Evolutionary conservation across 2,113 vertebrate genomes (phyloP).

Genomic region (Sciurus niger): DNA sequence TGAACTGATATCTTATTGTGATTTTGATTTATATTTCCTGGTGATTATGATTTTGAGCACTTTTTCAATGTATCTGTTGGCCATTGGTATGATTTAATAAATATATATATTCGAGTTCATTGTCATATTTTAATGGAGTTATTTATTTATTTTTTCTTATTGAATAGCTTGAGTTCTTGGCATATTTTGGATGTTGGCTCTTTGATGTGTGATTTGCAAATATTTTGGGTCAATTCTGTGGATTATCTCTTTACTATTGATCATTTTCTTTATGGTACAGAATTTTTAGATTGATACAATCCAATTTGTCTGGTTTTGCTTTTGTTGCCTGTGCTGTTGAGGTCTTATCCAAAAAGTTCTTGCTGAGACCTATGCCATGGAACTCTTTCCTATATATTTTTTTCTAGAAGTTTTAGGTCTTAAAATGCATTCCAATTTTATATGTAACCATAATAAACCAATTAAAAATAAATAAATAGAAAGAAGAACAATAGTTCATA

Average conservation of each 20-base stretch:
- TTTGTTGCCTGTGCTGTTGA: neutral
- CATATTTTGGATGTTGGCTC: neutral
- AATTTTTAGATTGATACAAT: neutral
- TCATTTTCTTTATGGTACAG: neutral
- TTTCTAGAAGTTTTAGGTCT: neutral
- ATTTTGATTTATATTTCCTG: neutral
- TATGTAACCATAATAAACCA: no score
- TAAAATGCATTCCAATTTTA: no score
- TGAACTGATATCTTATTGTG: neutral
- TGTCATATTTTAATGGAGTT: neutral
- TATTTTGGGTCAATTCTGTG: neutral
- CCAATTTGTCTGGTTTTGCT: neutral
- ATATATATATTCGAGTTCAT: neutral
- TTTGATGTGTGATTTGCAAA: neutral
- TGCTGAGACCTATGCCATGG: neutral
- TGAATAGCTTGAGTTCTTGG: neutral
- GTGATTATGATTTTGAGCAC: neutral
- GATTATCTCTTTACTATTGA: neutral
- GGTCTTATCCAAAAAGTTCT: neutral
- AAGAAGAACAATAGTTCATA: no score
- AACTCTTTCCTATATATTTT: neutral
- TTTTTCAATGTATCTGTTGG: no score
- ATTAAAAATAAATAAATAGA: no score
- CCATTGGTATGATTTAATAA: no score
- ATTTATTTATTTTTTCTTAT: neutral